Base-by-base conservation (phyloP, 2,113 vertebrate genomes). In the Elanus axillaris region DNA sequence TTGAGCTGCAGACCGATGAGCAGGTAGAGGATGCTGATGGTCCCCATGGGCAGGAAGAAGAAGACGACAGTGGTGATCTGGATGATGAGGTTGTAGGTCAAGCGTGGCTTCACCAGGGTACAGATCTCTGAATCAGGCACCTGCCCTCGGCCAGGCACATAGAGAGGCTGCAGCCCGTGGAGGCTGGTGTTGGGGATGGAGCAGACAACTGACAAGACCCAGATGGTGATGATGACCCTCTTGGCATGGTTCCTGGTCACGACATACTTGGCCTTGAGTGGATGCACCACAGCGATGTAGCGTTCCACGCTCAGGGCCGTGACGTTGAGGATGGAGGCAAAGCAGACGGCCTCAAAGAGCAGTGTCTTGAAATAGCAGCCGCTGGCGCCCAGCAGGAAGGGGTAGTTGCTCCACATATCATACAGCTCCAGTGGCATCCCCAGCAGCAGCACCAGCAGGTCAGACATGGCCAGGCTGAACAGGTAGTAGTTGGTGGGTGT, bases 361-460 rank as follows among this genome's bases (percentile, higher is more conserved):
- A 99, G 97, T 0, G 98, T 99, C 94, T 99, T 99, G 94, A 99
- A 99, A 88, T 98, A 98, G 98, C 99, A 99, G 81, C 99, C 99
- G 0, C 97, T 96, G 3, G 96, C 59, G 0, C 99, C 99, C 81
- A 99, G 94, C 76, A 99, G 98, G 97, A 99, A 99, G 1, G 99
- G 99, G 97, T 99, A 99, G 96, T 99, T 99, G 88, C 97, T 98
- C 99, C 98, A 99, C 98, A 99, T 96, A 96, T 99, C 99, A 0
- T 99, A 99, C 43, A 99, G 97, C 97, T 99, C 99, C 92, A 99
- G 96, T 0, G 99, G 99, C 99, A 99, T 98, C 20, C 99, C 99
- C 12, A 99, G 85, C 42, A 99, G 97, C 50, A 99, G 98, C 88
- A 99, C 99, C 95, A 99, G 97, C 95, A 99, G 98, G 97, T 99